Percentiles rank a stretch among this genome's conserved stretches.
Evolutionary conservation across 2,797 vertebrate species (phyloP).

Genomic region (Paguma larvata): DNA sequence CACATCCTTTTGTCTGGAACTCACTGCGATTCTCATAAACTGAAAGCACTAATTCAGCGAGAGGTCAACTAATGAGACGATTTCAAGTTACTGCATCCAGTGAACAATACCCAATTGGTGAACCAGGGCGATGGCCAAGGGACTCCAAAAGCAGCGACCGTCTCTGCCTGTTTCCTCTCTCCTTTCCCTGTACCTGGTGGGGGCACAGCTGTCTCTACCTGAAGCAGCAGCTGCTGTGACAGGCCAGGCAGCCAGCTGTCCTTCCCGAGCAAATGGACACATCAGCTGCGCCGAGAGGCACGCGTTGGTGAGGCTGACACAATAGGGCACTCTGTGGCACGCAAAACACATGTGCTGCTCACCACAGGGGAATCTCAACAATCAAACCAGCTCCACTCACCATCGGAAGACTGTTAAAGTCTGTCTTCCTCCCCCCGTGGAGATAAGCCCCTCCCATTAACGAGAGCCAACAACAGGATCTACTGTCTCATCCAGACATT

Average conservation of each 20-base stretch:
- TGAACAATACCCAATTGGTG: neutral
- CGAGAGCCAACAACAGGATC: neutral
- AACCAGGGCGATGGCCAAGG: neutral
- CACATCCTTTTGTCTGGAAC: slow-evolving; percentile 30
- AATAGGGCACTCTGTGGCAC: slow-evolving; percentile 88
- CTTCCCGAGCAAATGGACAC: slow-evolving; percentile 89
- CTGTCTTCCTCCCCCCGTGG: neutral
- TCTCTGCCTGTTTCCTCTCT: slow-evolving; percentile 20
- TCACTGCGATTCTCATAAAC: neutral
- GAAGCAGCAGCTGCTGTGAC: slow-evolving; percentile 91
- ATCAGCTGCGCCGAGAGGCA: slow-evolving; percentile 91
- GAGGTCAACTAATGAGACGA: neutral
- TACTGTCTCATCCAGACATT: neutral
- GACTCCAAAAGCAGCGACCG: slow-evolving; percentile 47
- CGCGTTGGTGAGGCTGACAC: slow-evolving; percentile 82
- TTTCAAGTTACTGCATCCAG: neutral
- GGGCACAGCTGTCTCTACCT: slow-evolving; percentile 91
- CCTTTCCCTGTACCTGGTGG: slow-evolving; percentile 86
- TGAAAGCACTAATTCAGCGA: neutral
- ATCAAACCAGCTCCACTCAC: slow-evolving; percentile 83
- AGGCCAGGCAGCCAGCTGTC: slow-evolving; percentile 90
- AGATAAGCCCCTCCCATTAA: neutral
- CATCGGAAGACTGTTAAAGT: slow-evolving; percentile 85
- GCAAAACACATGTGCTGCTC: slow-evolving; percentile 84
- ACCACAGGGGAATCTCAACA: slow-evolving; percentile 80